phyloP scores from a whole-genome alignment of 2,888 invertebrate genomes.

The Tetranychus truncatus region DNA sequence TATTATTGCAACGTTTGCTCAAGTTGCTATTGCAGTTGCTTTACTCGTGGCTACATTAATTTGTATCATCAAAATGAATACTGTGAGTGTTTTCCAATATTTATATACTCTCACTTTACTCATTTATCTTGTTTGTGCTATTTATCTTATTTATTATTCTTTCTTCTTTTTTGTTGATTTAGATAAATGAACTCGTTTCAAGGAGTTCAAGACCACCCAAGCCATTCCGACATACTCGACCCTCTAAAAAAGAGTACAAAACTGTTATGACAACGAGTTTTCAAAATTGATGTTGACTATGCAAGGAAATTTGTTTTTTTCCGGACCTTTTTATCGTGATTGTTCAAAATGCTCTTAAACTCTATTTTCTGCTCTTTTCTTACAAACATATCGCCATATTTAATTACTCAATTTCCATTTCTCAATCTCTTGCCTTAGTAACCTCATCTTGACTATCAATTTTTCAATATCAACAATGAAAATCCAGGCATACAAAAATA shows the following conservation, averaged over 20 bases:
- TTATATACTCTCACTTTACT: neutral
- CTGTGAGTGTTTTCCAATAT: neutral
- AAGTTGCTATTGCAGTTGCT: neutral
- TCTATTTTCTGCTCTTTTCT: no score
- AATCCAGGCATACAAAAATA: no score
- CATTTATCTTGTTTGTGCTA: neutral
- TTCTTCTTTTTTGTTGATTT: neutral
- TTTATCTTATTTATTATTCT: neutral
- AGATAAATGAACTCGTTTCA: neutral
- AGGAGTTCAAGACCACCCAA: neutral
- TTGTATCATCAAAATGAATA: neutral
- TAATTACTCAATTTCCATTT: no score
- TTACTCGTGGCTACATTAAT: neutral
- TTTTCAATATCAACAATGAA: no score
- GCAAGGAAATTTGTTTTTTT: no score
- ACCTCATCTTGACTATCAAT: no score
- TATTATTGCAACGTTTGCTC: neutral
- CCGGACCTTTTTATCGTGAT: no score
- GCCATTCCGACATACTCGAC: constrained; percentile 1
- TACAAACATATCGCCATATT: no score
- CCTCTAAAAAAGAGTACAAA: constrained; percentile 4
- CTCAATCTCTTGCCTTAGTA: no score
- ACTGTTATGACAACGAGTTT: constrained; percentile 7
- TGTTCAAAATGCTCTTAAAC: no score
- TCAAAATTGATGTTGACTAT: neutral